phyloP scores from a whole-genome alignment of 2,113 vertebrate genomes.

The Tiliqua scincoides region DNA sequence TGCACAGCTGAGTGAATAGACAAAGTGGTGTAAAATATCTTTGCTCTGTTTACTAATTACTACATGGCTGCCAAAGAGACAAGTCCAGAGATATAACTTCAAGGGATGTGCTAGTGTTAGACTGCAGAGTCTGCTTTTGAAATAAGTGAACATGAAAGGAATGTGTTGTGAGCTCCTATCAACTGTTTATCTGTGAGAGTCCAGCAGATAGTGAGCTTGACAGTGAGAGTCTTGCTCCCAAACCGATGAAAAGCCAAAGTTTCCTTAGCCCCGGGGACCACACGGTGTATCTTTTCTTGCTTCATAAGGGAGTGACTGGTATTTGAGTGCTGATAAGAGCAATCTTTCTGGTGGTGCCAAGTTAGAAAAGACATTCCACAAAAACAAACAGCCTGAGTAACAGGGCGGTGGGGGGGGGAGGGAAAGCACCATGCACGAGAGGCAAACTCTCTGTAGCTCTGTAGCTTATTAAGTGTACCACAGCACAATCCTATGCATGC shows the following conservation, averaged over 20 bases:
- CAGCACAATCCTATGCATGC: no score
- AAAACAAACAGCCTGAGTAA: slow-evolving; percentile 65
- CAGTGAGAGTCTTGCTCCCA: slow-evolving; percentile 77
- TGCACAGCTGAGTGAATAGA: slow-evolving; percentile 30
- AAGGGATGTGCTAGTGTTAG: slow-evolving; percentile 67
- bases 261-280: slow-evolving; percentile 65
- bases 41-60: slow-evolving; percentile 65
- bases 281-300: slow-evolving; percentile 76
- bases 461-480: neutral
- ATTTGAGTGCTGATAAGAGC: slow-evolving; percentile 82
- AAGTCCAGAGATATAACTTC: slow-evolving; percentile 57
- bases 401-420: slow-evolving; percentile 34
- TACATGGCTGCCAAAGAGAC: slow-evolving; percentile 65
- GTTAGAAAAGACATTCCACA: slow-evolving; percentile 79
- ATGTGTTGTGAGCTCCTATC: slow-evolving; percentile 76
- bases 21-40: slow-evolving; percentile 57
- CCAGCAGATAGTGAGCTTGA: slow-evolving; percentile 75
- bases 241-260: slow-evolving; percentile 79
- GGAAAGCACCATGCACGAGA: neutral
- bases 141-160: slow-evolving; percentile 78
- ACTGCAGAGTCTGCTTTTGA: slow-evolving; percentile 65
- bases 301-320: slow-evolving; percentile 83
- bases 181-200: slow-evolving; percentile 76
- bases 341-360: slow-evolving; percentile 75
- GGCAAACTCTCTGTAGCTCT: neutral